Percentiles rank a stretch among this genome's conserved stretches.
Evolutionary conservation across 2,797 vertebrate genomes (phyloP).

Genomic region (Myotis daubentonii): DNA sequence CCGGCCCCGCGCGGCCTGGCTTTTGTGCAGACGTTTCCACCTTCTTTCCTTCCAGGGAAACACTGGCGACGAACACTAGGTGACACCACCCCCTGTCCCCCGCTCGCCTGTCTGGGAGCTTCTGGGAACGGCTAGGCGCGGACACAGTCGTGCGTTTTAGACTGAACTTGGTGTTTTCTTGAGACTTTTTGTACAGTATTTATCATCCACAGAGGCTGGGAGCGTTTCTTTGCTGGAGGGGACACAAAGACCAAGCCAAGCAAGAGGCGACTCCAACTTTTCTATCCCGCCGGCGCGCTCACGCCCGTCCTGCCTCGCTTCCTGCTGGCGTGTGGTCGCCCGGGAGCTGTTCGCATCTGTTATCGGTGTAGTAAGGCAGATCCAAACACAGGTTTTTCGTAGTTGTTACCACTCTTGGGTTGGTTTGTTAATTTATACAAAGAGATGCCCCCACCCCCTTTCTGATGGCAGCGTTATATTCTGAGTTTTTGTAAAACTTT

Average conservation of each 20-base stretch:
- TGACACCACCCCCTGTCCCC: neutral
- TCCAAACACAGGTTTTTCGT: constrained; percentile 78
- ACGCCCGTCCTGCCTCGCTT: constrained; percentile 66
- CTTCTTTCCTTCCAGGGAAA: constrained; percentile 82
- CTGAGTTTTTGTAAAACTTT: constrained; percentile 92
- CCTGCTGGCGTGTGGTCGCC: constrained; percentile 68
- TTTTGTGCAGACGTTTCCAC: constrained; percentile 94
- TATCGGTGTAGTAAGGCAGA: constrained; percentile 77
- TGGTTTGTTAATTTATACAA: constrained; percentile 84
- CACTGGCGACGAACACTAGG: constrained; percentile 54
- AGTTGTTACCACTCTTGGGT: constrained; percentile 60
- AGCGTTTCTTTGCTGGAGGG: constrained; percentile 85
- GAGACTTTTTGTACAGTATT: constrained; percentile 91
- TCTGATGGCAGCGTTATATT: constrained; percentile 83
- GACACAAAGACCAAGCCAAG: constrained; percentile 59
- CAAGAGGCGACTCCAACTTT: constrained; percentile 86
- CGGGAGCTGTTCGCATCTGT: constrained; percentile 75
- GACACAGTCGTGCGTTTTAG: constrained; percentile 85
- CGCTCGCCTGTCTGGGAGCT: constrained; percentile 79
- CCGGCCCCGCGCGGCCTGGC: constrained; percentile 44
- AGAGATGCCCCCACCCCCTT: constrained; percentile 54
- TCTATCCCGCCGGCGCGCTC: constrained; percentile 65
- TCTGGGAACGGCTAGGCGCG: constrained; percentile 83
- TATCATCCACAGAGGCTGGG: constrained; percentile 83
- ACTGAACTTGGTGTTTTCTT: constrained; percentile 89